Evolutionary conservation across 2,888 invertebrate species (phyloP).

Genomic region (Xestobium rufovillosum): DNA sequence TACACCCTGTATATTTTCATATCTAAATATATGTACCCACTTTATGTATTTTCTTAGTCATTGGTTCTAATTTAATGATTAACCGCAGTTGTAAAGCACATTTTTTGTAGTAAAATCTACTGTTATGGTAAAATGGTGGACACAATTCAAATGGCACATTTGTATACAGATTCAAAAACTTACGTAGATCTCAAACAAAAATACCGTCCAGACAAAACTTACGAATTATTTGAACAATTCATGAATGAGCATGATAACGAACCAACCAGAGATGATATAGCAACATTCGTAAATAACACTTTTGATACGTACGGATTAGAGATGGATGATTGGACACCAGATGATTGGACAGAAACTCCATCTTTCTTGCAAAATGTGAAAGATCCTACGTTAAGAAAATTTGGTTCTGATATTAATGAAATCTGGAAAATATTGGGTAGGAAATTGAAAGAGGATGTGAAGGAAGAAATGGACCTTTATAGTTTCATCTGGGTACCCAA

Average conservation of each 20-base stretch:
- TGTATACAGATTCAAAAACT: conserved; percentile 80
- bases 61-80: no score
- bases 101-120: conserved; percentile 67
- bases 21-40: no score
- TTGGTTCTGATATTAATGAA: conserved; percentile 64
- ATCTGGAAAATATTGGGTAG: conserved; percentile 71
- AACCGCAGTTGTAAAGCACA: no score
- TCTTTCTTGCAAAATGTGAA: conserved; percentile 61
- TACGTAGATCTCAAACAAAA: conserved; percentile 87
- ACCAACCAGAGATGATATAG: conserved; percentile 35
- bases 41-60: no score
- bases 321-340: conserved; percentile 62
- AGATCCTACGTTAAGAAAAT: conserved; percentile 62
- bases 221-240: conserved; percentile 55
- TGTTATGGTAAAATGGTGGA: conserved; percentile 73
- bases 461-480: conserved; percentile 61
- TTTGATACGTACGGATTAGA: conserved; percentile 70
- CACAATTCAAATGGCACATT: conserved; percentile 71
- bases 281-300: conserved; percentile 50
- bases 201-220: conserved; percentile 55
- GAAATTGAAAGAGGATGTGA: conserved; percentile 68
- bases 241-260: conserved; percentile 24
- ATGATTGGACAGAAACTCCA: conserved; percentile 71
- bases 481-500: conserved; percentile 84
- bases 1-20: no score